A percentile compares a stretch with the other conserved stretches of the same genome.
Evolutionary conservation across 2,797 vertebrate genomes (phyloP).

Genomic region (Esox lucius): DNA sequence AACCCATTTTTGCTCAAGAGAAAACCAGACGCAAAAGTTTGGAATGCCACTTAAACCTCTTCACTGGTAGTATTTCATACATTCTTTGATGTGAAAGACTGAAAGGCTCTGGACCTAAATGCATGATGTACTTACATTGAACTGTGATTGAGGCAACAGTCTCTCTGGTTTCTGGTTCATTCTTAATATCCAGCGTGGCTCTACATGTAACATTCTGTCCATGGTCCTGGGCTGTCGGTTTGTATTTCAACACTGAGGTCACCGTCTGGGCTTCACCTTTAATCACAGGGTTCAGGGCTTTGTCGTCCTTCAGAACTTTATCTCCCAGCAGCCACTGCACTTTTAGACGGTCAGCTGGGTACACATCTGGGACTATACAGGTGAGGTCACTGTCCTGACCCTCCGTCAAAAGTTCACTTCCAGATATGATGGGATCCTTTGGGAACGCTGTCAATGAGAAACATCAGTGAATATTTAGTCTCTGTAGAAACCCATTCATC

Average conservation of each 20-base stretch:
- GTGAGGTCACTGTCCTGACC: constrained; percentile 45
- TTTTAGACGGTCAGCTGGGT: constrained; percentile 57
- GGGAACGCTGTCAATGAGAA: constrained; percentile 67
- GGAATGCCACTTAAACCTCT: neutral
- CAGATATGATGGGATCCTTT: constrained; percentile 66
- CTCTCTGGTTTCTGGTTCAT: neutral
- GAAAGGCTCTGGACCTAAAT: neutral
- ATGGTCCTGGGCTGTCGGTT: constrained; percentile 1
- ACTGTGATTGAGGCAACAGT: neutral
- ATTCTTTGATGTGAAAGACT: neutral
- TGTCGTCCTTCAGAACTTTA: rapidly evolving
- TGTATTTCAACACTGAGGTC: constrained; percentile 12
- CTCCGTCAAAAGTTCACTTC: constrained; percentile 39
- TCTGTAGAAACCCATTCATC: too few species aligned
- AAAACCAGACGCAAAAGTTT: neutral
- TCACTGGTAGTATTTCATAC: neutral
- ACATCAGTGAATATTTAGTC: too few species aligned
- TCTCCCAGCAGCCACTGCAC: constrained; percentile 55
- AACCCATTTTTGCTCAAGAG: neutral
- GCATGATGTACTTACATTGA: constrained; percentile 23
- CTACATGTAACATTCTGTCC: constrained; percentile 28
- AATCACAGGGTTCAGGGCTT: rapidly evolving
- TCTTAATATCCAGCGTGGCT: neutral
- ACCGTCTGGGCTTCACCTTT: neutral
- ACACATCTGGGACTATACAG: constrained; percentile 67